These are phyloP conservation scores for Sinodicranocentrus sp. DNA, from an alignment of 2,888 invertebrate genomes.

Conservation along the genomic window DNA sequence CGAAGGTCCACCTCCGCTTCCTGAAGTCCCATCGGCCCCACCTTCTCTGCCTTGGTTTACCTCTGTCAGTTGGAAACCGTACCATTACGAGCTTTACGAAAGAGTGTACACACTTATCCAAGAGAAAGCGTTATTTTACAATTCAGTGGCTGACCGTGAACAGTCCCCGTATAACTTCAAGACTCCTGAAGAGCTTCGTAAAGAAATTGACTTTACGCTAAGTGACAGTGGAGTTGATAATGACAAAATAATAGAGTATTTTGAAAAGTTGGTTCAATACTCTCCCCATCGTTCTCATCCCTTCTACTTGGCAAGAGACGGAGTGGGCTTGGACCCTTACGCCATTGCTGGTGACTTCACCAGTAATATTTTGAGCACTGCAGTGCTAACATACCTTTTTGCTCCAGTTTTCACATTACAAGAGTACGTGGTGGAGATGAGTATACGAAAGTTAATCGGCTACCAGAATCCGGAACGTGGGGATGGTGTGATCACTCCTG, in stretches of 20 bases:
- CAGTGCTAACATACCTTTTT: conserved; percentile 66
- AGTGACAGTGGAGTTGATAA: conserved; percentile 32
- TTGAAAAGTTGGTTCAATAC: conserved; percentile 32
- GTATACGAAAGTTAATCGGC: conserved; percentile 27
- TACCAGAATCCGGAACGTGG: conserved; percentile 48
- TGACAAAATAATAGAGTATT: conserved; percentile 18
- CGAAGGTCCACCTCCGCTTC: no score
- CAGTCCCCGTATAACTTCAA: conserved; percentile 35
- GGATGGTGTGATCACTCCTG: conserved; percentile 35
- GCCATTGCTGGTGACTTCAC: conserved; percentile 66
- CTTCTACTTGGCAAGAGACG: conserved; percentile 15
- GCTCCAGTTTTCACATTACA: conserved; percentile 67
- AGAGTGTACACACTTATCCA: conserved; percentile 21
- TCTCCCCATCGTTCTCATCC: conserved; percentile 58
- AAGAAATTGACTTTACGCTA: conserved; percentile 34
- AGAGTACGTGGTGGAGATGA: conserved; percentile 49
- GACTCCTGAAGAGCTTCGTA: conserved; percentile 32
- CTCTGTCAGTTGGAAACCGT: conserved; percentile 16
- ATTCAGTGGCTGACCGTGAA: conserved; percentile 10
- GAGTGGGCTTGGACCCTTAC: conserved; percentile 61
- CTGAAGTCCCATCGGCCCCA: no score
- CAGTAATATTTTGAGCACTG: conserved; percentile 40
- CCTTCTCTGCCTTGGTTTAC: conserved; percentile 32
- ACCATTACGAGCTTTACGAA: conserved; percentile 33
- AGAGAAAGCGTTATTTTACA: conserved; percentile 46